Evolutionary conservation across 2,113 vertebrate genomes (phyloP), one percentile per base, ranked within the genome.

Genomic region (Ptilonorhynchus violaceus): DNA sequence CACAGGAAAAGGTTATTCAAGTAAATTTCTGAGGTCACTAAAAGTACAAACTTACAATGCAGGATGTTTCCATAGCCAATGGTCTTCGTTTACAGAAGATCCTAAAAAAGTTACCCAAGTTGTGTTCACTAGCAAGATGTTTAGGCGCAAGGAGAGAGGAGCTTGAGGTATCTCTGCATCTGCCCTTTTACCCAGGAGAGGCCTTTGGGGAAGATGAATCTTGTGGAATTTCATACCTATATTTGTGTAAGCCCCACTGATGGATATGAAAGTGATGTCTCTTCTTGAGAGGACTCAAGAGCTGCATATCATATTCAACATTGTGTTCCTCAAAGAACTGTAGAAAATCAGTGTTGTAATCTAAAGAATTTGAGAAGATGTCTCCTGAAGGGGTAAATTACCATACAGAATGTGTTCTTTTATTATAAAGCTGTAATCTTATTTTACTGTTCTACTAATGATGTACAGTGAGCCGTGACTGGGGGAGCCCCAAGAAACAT

Each of bases 331-430:
- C 70, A 88, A 94, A 96, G 68, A 92, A 72, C 44, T 63, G 35
- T 60, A 91, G 76, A 90, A 93, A 94, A 94, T 90, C 11, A 9
- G 63, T 70, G 27, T 67, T 86, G 69, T 84, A 83, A 92, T 86
- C 75, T 92, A 92, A 85, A 59, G 68, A 92, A 90, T 81, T 90
- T 79, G 91, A 92, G 50, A 94, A 63, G 74, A 52, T 76, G 64
- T 84, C 76, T 96, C 72, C 89, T 88, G 84, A 84, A 96, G 83
- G 75, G 68, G 73, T 92, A 81, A 86, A 95, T 95, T 93, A 84
- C 64, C 52, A 56, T 84, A 78, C 78, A 92, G 52, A 83, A 85
- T 64, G 24, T 88, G 50, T 66, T 90, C 67, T 80, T 96, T 88
- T 80, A 88, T 74, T 88, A 81, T 90, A 78, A 96, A 94, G 63